These are phyloP conservation scores for Staurois parvus DNA, from an alignment of 2,797 vertebrate species.

Conservation along the genomic window DNA sequence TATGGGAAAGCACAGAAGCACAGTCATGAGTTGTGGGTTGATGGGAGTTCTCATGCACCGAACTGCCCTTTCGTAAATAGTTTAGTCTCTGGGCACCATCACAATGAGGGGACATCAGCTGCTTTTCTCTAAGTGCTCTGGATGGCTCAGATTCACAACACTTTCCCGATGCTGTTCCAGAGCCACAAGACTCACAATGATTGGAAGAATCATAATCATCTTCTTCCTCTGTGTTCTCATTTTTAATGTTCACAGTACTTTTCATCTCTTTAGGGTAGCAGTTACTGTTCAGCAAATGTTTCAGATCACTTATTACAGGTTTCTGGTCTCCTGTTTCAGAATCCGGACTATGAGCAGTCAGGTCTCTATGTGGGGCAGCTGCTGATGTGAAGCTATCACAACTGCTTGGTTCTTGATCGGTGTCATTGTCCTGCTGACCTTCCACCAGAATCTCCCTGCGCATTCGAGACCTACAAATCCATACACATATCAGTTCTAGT, in stretches of 20 bases:
- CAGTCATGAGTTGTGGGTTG: constrained; percentile 68
- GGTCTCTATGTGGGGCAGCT: constrained; percentile 67
- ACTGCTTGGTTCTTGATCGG: constrained; percentile 82
- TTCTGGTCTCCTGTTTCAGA: constrained; percentile 88
- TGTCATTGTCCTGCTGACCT: constrained; percentile 90
- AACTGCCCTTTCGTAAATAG: constrained; percentile 72
- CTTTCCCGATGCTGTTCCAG: constrained; percentile 67
- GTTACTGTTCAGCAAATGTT: constrained; percentile 66
- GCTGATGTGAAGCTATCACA: constrained; percentile 66
- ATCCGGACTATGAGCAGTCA: constrained; percentile 78
- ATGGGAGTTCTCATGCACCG: constrained; percentile 68
- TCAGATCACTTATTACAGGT: constrained; percentile 66
- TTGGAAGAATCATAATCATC: constrained; percentile 63
- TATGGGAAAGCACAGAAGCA: constrained; percentile 55
- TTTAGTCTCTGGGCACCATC: constrained; percentile 66
- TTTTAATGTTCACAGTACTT: constrained; percentile 81
- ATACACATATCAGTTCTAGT: not conserved
- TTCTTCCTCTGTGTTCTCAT: constrained; percentile 81
- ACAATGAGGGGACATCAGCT: constrained; percentile 63
- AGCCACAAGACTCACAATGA: constrained; percentile 69
- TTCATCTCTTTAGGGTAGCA: constrained; percentile 63
- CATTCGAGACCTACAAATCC: constrained; percentile 91
- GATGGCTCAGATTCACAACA: constrained; percentile 73
- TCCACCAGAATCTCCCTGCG: constrained; percentile 93
- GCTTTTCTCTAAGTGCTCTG: constrained; percentile 76